phyloP scores from a whole-genome alignment of 2,113 vertebrate genomes.

The Xiphias gladius region DNA sequence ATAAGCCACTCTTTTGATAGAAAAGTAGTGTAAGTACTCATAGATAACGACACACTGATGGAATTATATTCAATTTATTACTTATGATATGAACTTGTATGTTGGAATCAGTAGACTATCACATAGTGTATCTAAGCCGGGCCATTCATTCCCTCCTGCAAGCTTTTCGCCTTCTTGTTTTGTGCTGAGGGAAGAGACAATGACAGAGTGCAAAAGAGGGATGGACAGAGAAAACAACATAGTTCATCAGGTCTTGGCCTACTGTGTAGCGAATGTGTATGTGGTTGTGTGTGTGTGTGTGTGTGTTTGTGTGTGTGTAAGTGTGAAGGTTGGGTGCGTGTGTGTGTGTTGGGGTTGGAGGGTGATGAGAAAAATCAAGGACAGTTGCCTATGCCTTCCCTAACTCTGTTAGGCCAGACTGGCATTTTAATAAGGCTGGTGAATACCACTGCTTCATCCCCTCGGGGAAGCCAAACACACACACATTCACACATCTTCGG shows the following conservation, averaged over 20 bases:
- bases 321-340: constrained; percentile 53
- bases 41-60: constrained; percentile 8
- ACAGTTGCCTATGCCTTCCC: constrained; percentile 72
- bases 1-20: neutral
- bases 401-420: constrained; percentile 81
- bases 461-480: constrained; percentile 60
- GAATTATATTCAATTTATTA: constrained; percentile 33
- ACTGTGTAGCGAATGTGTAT: constrained; percentile 41
- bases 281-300: neutral
- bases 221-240: constrained; percentile 51
- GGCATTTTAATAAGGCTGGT: constrained; percentile 86
- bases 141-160: constrained; percentile 35
- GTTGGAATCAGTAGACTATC: neutral
- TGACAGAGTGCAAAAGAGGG: constrained; percentile 31
- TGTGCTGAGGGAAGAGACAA: constrained; percentile 40
- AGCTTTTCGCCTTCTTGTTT: constrained; percentile 42
- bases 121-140: constrained; percentile 25
- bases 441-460: constrained; percentile 86
- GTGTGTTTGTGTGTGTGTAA: neutral
- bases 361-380: constrained; percentile 77
- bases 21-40: neutral
- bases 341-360: constrained; percentile 47
- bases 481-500: constrained; percentile 60
- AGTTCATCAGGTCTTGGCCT: constrained; percentile 64
- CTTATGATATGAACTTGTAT: constrained; percentile 26